phyloP scores from a whole-genome alignment of 2,113 vertebrate species.

The Oenanthe melanoleuca region DNA sequence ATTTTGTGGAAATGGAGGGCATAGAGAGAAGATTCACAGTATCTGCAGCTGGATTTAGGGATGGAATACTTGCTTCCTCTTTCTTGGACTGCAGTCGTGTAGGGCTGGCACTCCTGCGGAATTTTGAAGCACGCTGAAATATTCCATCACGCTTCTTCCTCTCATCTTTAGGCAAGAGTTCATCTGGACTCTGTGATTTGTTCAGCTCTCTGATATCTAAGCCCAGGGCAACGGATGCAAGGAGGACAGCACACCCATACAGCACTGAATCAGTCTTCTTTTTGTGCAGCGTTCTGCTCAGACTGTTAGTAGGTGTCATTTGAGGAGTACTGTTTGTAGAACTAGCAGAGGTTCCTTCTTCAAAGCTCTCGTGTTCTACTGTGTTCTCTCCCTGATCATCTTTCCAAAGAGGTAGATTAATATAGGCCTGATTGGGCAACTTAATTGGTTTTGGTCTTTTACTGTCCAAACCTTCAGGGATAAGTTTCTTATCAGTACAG shows the following conservation, averaged over 20 bases:
- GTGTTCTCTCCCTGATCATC: conserved; percentile 83
- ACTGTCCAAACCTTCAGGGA: conserved; percentile 78
- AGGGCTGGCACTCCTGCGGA: conserved; percentile 83
- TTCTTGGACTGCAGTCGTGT: conserved; percentile 66
- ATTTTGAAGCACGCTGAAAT: conserved; percentile 84
- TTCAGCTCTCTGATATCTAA: conserved; percentile 84
- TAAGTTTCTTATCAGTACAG: conserved; percentile 77
- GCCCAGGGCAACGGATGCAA: conserved; percentile 88
- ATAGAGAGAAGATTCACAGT: conserved; percentile 81
- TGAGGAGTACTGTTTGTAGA: conserved; percentile 84
- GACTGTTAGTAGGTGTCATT: conserved; percentile 85
- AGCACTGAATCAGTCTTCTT: conserved; percentile 85
- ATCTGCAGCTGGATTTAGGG: conserved; percentile 3
- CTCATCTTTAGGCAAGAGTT: conserved; percentile 80
- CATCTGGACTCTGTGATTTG: conserved; percentile 63
- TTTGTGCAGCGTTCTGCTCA: conserved; percentile 74
- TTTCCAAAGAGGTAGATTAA: conserved; percentile 91
- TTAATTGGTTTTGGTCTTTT: conserved; percentile 90
- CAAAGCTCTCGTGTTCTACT: conserved; percentile 70
- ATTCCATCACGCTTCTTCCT: conserved; percentile 86
- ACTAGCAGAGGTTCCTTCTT: conserved; percentile 82
- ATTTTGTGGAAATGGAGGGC: conserved; percentile 88
- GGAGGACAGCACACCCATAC: conserved; percentile 83
- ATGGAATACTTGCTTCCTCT: conserved; percentile 64
- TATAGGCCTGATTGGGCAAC: conserved; percentile 85